phyloP scores from a whole-genome alignment of 2,113 vertebrate genomes.

The Pardalotus punctatus region DNA sequence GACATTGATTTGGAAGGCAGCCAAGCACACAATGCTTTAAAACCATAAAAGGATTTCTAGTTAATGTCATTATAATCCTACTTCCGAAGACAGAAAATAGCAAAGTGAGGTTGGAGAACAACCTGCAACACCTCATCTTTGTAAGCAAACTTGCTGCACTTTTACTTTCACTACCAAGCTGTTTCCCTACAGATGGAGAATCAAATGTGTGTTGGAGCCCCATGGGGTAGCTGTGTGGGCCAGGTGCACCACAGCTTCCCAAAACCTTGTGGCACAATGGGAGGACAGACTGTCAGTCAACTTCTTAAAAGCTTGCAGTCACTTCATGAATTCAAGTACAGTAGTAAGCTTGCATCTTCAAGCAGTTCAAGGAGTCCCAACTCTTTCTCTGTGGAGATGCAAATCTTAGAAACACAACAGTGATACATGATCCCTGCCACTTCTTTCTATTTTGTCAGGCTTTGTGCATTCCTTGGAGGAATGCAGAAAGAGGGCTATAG shows the following conservation, averaged over 20 bases:
- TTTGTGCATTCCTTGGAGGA: background rate
- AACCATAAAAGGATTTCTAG: background rate
- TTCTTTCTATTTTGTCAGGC: background rate
- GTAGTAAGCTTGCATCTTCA: background rate
- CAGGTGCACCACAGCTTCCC: background rate
- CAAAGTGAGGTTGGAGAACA: background rate
- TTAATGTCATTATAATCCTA: background rate
- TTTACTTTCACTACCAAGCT: background rate
- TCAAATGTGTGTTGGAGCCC: accelerated
- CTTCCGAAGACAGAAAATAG: background rate
- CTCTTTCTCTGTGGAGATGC: background rate
- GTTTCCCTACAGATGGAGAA: background rate
- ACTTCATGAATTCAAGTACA: background rate
- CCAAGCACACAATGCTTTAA: background rate
- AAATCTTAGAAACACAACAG: background rate
- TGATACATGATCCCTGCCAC: accelerated
- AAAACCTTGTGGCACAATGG: accelerated
- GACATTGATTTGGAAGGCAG: background rate
- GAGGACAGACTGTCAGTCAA: background rate
- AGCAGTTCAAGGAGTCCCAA: background rate
- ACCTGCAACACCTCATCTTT: background rate
- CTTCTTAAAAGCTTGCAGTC: background rate
- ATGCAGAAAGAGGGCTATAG: background rate
- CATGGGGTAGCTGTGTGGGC: accelerated
- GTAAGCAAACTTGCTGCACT: background rate